Evolutionary conservation across 2,113 vertebrate species (phyloP), one percentile per base, ranked within the genome.

Genomic region (Nothoprocta pentlandii): DNA sequence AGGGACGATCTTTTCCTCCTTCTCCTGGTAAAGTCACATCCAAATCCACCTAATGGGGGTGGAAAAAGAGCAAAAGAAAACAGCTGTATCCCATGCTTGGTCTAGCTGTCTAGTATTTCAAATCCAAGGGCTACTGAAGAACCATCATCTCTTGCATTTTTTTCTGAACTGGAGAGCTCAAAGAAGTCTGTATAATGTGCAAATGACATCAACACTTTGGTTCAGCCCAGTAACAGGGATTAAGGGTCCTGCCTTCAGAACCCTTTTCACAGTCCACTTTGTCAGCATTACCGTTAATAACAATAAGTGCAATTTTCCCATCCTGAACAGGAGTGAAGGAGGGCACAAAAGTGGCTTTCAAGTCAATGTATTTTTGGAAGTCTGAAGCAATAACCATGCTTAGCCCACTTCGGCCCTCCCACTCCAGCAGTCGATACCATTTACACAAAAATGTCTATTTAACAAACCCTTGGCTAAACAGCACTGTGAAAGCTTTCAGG

Each of bases 11-110:
- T 98, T 99, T 99, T 78, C 99, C 99, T 84, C 99, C 99, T 97
- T 99, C 99, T 32, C 99, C 99, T 0, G 99, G 99, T 81, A 99
- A 98, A n/a, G 99, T 99, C 95, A 99, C 99, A 80, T 99, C 99
- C 98, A 99, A 98, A 97, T 99, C 99, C 98, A 99, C 99, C 99
- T 99, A 94, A 39, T 73, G 61, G 63, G 71, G 26, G 21, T 4
- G 17, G 10, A n/a, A 36, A 10, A 51, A 16, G 21, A 74, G 49
- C 63, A 34, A 42, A 76, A 42, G 66, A 7, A 90, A 70, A 73
- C 64, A 67, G 74, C 30, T 28, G 16, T 53, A 66, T 21, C 21
- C 41, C 30, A 13, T 23, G 14, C 41, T 30, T 53, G 30, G 20
- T 39, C 62, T 32, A 64, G 25, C 21, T 64, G 30, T 19, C 12